phyloP scores from a whole-genome alignment of 2,113 vertebrate species.

The Charina bottae region DNA sequence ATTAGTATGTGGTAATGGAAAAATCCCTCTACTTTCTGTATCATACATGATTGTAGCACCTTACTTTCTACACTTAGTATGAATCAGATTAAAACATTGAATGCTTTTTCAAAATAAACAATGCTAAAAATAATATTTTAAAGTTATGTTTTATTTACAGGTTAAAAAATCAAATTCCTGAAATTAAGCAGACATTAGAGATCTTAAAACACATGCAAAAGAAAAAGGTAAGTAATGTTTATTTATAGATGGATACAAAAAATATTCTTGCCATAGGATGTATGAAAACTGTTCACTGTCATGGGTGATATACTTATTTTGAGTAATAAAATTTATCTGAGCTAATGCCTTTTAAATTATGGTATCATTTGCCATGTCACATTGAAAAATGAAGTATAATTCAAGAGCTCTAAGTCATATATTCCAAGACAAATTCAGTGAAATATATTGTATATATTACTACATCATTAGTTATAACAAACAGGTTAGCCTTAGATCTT shows the following conservation, averaged over 20 bases:
- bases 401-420: not conserved
- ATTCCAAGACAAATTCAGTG: not conserved
- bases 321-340: conserved; percentile 36
- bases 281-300: not conserved
- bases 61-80: not conserved
- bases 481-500: not conserved
- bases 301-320: not conserved
- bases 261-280: not conserved
- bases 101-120: not conserved
- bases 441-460: not conserved
- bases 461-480: conserved; percentile 36
- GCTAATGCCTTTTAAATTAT: not conserved
- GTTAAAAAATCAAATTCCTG: conserved; percentile 97
- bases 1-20: too few relatives aligned
- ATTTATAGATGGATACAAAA: conserved; percentile 45
- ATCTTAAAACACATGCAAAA: conserved; percentile 99
- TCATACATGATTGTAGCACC: not conserved
- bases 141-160: conserved; percentile 75
- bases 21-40: too few relatives aligned
- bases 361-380: not conserved
- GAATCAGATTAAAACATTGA: not conserved
- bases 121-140: conserved; percentile 54
- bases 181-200: conserved; percentile 98
- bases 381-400: not conserved
- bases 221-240: conserved; percentile 88